Evolutionary conservation across 2,113 vertebrate species (phyloP).

Genomic region (Megaceryle maxima): DNA sequence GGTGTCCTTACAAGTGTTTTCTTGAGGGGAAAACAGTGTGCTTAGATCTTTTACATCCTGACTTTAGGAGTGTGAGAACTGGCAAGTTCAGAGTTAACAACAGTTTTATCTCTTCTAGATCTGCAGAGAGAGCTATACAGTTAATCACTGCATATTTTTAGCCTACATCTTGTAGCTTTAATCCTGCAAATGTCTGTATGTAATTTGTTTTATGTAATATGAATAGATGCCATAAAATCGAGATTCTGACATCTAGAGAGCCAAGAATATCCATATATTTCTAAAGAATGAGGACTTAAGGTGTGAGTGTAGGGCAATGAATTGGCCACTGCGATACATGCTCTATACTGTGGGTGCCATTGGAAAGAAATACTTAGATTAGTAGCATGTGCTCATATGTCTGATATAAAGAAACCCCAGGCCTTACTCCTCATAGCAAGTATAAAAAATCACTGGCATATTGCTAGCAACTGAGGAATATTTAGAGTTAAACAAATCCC

Average conservation of each 20-base stretch:
- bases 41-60: not conserved
- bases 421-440: not conserved
- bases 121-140: constrained; percentile 62
- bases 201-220: constrained; percentile 58
- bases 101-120: constrained; percentile 40
- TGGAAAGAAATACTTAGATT: not conserved
- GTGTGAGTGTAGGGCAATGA: not conserved
- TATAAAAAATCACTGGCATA: not conserved
- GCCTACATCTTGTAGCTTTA: constrained; percentile 65
- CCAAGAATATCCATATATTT: not conserved
- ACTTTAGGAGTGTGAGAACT: not conserved
- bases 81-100: constrained; percentile 45
- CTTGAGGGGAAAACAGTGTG: not conserved
- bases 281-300: not conserved
- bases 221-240: constrained; percentile 56
- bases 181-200: constrained; percentile 65
- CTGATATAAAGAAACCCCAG: not conserved
- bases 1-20: not conserved
- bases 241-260: not conserved
- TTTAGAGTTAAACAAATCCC: not conserved
- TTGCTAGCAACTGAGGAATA: not conserved
- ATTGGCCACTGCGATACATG: not conserved
- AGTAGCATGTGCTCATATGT: not conserved
- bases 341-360: not conserved
- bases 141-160: constrained; percentile 64